Evolutionary conservation across 2,888 invertebrate genomes (phyloP).

Genomic region (Caenorhabditis parvicauda): DNA sequence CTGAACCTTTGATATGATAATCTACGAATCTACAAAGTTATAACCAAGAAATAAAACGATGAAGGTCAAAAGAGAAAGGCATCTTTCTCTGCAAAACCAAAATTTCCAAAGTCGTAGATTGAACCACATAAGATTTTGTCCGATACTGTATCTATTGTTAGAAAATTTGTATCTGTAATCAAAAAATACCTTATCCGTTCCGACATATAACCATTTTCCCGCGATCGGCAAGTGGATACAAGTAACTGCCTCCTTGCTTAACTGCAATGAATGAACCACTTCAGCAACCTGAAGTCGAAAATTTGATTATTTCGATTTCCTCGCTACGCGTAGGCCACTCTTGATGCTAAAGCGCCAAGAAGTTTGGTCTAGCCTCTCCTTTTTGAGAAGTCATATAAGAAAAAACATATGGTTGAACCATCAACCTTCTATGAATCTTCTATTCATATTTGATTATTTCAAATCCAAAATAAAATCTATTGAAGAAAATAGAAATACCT

Average conservation of each 20-base stretch:
- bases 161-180: not conserved
- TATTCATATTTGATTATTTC: no score
- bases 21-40: not conserved
- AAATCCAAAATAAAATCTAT: not conserved
- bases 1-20: no score
- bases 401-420: no score
- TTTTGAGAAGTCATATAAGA: no score
- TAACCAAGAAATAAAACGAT: not conserved
- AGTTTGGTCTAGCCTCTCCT: no score
- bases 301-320: no score
- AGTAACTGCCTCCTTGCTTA: slow-evolving; percentile 80
- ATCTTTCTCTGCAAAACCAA: not conserved
- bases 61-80: not conserved
- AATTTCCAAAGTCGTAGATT: not conserved
- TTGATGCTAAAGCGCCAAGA: no score
- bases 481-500: slow-evolving; percentile 76
- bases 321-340: no score
- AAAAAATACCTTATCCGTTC: slow-evolving; percentile 74
- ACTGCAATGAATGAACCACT: slow-evolving; percentile 92
- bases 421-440: no score
- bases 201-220: slow-evolving; percentile 97
- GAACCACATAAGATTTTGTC: no score
- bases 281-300: slow-evolving; percentile 63
- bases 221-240: slow-evolving; percentile 90
- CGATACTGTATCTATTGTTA: not conserved